Evolutionary conservation across 1,140 invertebrate species (phyloP).

Genomic region (Danaus melanippus): DNA sequence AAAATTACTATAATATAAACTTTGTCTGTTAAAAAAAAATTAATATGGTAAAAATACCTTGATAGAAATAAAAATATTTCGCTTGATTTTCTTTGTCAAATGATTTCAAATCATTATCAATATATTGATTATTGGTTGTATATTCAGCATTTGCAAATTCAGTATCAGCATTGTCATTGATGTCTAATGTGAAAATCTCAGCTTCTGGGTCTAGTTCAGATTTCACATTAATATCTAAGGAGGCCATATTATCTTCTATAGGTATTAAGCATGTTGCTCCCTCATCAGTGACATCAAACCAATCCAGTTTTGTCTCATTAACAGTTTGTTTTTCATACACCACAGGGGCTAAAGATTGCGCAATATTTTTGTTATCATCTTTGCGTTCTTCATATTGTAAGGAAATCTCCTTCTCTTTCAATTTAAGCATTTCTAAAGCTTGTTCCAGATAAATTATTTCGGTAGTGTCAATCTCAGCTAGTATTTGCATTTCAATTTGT

Average conservation of each 20-base stretch:
- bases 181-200: slow-evolving; percentile 35
- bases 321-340: slow-evolving; percentile 53
- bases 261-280: slow-evolving; percentile 42
- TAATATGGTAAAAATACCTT: slow-evolving; percentile 73
- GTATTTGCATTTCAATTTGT: slow-evolving; percentile 78
- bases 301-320: slow-evolving; percentile 50
- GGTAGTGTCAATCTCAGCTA: slow-evolving; percentile 79
- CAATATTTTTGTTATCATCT: slow-evolving; percentile 14
- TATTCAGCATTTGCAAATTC: background rate
- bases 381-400: slow-evolving; percentile 28
- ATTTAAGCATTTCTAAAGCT: slow-evolving; percentile 71
- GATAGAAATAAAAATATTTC: slow-evolving; percentile 89
- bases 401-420: slow-evolving; percentile 43
- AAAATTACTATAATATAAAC: no score
- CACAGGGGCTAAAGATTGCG: slow-evolving; percentile 26
- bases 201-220: slow-evolving; percentile 50
- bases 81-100: slow-evolving; percentile 54
- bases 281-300: slow-evolving; percentile 60
- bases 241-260: slow-evolving; percentile 39
- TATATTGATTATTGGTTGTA: slow-evolving; percentile 3
- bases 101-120: slow-evolving; percentile 10
- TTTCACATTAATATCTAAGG: slow-evolving; percentile 29
- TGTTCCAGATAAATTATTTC: slow-evolving; percentile 90
- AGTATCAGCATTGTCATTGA: slow-evolving; percentile 18
- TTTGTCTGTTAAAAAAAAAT: no score